These are phyloP conservation scores for Micoletzkya japonica DNA, from an alignment of 2,888 invertebrate genomes.

Conservation along the genomic window DNA sequence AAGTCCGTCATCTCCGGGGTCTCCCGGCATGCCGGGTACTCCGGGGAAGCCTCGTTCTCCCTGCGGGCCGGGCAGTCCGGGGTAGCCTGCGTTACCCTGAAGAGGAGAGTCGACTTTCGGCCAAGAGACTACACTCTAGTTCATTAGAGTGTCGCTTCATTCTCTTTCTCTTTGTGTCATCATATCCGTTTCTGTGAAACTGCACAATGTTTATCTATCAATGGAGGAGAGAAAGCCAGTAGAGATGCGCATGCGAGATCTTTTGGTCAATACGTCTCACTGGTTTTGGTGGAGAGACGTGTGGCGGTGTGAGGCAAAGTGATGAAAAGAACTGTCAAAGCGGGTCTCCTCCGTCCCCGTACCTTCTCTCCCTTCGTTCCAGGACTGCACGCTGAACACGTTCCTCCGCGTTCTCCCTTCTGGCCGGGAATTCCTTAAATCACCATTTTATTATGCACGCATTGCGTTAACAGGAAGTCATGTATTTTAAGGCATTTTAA, in stretches of 20 bases:
- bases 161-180: background rate
- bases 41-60: constrained; percentile 60
- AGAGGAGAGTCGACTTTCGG: background rate
- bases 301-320: constrained; percentile 65
- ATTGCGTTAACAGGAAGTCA: too few species aligned
- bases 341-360: too few species aligned
- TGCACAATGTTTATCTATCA: background rate
- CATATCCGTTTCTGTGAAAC: background rate
- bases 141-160: background rate
- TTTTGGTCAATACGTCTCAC: background rate
- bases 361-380: constrained; percentile 63
- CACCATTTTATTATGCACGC: too few species aligned
- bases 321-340: background rate
- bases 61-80: constrained; percentile 59
- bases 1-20: constrained; percentile 62
- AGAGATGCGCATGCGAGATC: constrained; percentile 64
- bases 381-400: constrained; percentile 58
- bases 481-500: too few species aligned
- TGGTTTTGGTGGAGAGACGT: background rate
- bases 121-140: background rate
- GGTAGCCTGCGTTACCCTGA: constrained; percentile 58
- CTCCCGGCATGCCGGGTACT: constrained; percentile 56
- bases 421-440: constrained; percentile 49
- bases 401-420: constrained; percentile 64
- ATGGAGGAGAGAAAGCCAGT: too few species aligned